Evolutionary conservation across 2,113 vertebrate genomes (phyloP).

Genomic region (Pelecanoides urinatrix): DNA sequence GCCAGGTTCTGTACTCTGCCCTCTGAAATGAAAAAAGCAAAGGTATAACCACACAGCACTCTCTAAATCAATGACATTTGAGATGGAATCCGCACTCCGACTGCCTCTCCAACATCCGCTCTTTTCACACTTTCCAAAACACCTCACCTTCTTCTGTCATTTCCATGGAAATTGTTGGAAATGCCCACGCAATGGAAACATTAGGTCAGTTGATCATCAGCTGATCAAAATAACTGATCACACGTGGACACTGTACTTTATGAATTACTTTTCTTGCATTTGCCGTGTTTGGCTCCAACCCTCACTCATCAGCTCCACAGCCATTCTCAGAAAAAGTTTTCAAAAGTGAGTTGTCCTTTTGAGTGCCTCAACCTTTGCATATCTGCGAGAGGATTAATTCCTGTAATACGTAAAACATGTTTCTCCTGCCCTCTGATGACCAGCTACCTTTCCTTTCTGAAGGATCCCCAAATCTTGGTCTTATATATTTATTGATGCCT

Average conservation of each 20-base stretch:
- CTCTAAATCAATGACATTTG: fast-evolving
- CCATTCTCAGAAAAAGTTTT: background rate
- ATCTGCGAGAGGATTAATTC: background rate
- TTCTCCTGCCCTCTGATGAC: background rate
- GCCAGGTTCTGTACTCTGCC: conserved; percentile 36
- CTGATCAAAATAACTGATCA: background rate
- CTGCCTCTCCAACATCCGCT: background rate
- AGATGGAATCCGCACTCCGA: background rate
- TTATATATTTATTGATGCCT: background rate
- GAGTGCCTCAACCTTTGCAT: background rate
- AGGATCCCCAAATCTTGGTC: background rate
- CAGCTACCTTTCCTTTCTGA: background rate
- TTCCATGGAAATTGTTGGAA: background rate
- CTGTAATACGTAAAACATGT: fast-evolving
- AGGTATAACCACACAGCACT: background rate
- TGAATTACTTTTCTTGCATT: background rate
- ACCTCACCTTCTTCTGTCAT: background rate
- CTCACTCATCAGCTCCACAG: background rate
- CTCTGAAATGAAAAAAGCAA: conserved; percentile 33
- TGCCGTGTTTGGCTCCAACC: background rate
- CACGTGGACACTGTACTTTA: background rate
- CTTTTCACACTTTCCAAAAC: background rate
- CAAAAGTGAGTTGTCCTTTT: background rate
- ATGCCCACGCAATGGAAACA: background rate
- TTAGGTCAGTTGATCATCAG: background rate